Evolutionary conservation across 1,140 invertebrate species (phyloP), one percentile per base, ranked within the genome.

Genomic region (Mizuhopecten yessoensis): DNA sequence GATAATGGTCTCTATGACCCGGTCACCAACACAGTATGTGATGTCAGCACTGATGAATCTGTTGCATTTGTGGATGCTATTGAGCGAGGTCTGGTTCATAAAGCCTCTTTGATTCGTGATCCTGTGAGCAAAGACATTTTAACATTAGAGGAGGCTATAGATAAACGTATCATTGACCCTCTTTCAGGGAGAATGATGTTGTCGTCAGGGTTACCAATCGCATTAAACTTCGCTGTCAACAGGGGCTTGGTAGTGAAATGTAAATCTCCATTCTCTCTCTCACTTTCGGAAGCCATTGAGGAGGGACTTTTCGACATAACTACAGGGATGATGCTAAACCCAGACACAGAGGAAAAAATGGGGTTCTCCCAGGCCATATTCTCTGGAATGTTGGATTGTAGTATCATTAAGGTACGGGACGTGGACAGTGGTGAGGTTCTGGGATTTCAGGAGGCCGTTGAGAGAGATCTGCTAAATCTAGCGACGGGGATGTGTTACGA

Each of bases 141-240:
- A 88, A 98, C 98, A 15, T 98, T 99, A 95, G 97, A 97, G 93
- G 97, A 98, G 95, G 98, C 98, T 42, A 97, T 98, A n/a, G 97
- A 98, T 93, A 97, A 98, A 89, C 97, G 98, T 87, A 97, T 99
- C 49, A 97, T 99, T 45, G 98, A 99, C 96, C 97, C 97, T 10
- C 97, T 97, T 92, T 97, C 97, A 86, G 98, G 98, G 34, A 97
- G 95, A 93, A 95, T 96, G 93, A 97, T 98, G 42, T 97, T 97
- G 92, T 97, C 97, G 2, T 97, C 97, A 90, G 97, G 97, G 39
- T 97, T 98, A 94, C 97, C 97, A n/a, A 97, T 98, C 86, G 98
- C 98, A 96, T 98, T 99, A 93, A 97, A 98, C 88, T 98, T 99
- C 97, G 98, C 98, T 11, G 98, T 99, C 93, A 98, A 99, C 96